Percentiles rank a stretch among this genome's conserved stretches.
Evolutionary conservation across 2,888 invertebrate genomes (phyloP).

Genomic region (Rotaria macrura): DNA sequence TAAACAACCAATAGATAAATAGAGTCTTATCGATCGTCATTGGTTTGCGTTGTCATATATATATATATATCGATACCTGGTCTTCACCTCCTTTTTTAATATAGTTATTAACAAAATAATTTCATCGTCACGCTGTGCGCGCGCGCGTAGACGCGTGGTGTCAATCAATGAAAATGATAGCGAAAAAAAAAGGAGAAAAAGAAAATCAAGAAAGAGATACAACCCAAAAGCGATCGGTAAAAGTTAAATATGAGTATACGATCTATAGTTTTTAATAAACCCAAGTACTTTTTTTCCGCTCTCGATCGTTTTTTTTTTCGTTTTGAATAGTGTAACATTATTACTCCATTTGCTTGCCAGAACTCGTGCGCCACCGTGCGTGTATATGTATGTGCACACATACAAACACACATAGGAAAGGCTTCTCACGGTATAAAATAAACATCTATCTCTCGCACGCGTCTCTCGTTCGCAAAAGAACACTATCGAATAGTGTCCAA

Average conservation of each 20-base stretch:
- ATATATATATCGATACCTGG: neutral
- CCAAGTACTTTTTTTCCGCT: neutral
- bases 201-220: neutral
- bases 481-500: neutral
- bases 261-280: neutral
- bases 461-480: neutral
- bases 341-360: conserved; percentile 1
- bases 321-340: neutral
- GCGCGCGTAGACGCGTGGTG: neutral
- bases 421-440: neutral
- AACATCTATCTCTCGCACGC: conserved; percentile 3
- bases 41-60: neutral
- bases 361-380: neutral
- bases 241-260: neutral
- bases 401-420: neutral
- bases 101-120: neutral
- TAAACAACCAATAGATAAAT: neutral
- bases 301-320: neutral
- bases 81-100: neutral
- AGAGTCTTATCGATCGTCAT: conserved; percentile 7
- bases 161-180: neutral
- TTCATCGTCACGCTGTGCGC: neutral
- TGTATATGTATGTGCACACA: neutral
- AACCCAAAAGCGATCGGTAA: neutral
- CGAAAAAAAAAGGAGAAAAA: neutral